Evolutionary conservation across 2,797 vertebrate genomes (phyloP), one percentile per base, ranked within the genome.

Genomic region (Parambassis ranga): DNA sequence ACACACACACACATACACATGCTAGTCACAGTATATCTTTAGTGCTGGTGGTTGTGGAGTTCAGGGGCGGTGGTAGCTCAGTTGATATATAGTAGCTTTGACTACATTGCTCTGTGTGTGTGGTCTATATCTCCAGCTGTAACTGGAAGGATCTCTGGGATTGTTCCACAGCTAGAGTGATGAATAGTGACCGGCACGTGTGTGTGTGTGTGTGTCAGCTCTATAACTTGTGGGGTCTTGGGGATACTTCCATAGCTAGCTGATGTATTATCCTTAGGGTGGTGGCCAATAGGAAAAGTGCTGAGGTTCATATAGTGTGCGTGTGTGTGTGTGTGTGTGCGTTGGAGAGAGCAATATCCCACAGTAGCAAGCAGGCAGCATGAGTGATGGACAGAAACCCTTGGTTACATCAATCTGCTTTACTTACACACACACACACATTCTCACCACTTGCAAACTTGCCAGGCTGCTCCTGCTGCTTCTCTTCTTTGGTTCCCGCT

Each of bases 361-460:
- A 66, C 63, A 31, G 76, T 59, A 55, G 51, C 53, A 41, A 71
- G 55, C 53, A 50, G 56, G 71, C 71, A 76, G 74, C 41, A 71
- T 85, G 83, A 91, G 63, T 91, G 89, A 93, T 90, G 79, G 87
- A 90, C 71, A 84, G 64, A 73, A 76, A 67, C 58, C 60, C 71
- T 53, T 28, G 56, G 61, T 85, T 77, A 72, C 84, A 90, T 91
- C 85, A 87, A 86, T 92, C 83, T 75, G 59, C 74, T 81, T 72
- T 72, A 55, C 70, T 74, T 63, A 71, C 60, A 20, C 20, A 31
- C 65, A 6, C 31, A 11, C 43, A 14, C 27, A 7, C 33, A 10
- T 6, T 11, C 23, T 24, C 23, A 16, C 8, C 22, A 16, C 31
- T 16, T 14, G 23, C 55, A n/a, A n/a, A n/a, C n/a, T n/a, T n/a